Evolutionary conservation across 2,888 invertebrate genomes (phyloP), one percentile per base, ranked within the genome.

Genomic region (Drosophila quinaria): DNA sequence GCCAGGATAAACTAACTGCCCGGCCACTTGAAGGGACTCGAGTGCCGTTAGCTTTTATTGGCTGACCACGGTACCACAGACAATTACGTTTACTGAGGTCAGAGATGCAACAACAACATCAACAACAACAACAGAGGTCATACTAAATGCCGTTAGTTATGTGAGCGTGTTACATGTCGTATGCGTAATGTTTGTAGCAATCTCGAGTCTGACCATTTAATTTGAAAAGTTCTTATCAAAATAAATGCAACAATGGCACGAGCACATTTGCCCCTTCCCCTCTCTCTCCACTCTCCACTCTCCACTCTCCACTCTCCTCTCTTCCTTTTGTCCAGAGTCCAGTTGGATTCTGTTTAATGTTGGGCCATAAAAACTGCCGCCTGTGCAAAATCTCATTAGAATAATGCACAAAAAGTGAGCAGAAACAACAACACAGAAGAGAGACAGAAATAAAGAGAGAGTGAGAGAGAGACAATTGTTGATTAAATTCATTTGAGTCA

Each of bases 31-130:
- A 68, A 78, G 72, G 86, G 87, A 70, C 67, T 61, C 51, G 62
- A 65, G 70, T 69, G 49, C 71, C 74, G 80, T 89, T 87, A 64
- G 76, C 71, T 89, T 85, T 85, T 85, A 85, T 85, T 89, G 85
- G 82, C 88, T 70, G 76, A 64, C 78, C 82, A 69, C 76, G 73
- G 79, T 66, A 63, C 74, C 81, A 74, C 87, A 87, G 83, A 84
- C 89, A 86, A 86, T 86, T 81, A 87, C 89, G 82, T 86, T 89
- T 75, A 89, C 89, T 86, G 85, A 87, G 85, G 89, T 86, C 85
- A 86, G 74, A 73, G 77, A 77, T 84, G 85, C 85, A 81, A 71
- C 89, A 74, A 62, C 68, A 49, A 46, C 89, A 74, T 59, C 68
- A 49, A 46, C 54, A 41, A 2, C 44, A 50, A n/a, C 29, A 55